Percentiles rank a stretch among this genome's conserved stretches.
phyloP scores from a whole-genome alignment of 1,140 invertebrate species.

The Vollenhovia emeryi region DNA sequence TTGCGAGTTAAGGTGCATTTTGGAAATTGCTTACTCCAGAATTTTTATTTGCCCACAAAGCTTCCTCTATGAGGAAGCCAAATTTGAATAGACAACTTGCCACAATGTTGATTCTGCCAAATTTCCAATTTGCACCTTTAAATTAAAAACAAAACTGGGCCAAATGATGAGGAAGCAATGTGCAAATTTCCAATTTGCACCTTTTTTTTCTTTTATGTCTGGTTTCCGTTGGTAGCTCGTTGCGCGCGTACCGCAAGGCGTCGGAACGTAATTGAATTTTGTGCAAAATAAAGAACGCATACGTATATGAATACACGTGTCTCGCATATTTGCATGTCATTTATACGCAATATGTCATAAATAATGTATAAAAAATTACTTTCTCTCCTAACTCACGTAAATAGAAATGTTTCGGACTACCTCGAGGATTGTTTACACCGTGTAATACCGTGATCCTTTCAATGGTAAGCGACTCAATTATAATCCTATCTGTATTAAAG shows the following conservation, averaged over 20 bases:
- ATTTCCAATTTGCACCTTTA: too few relatives aligned
- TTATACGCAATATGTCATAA: neutral
- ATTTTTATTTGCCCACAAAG: too few relatives aligned
- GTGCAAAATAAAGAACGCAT: neutral
- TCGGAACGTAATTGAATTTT: neutral
- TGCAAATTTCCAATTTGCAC: too few relatives aligned
- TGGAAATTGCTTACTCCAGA: too few relatives aligned
- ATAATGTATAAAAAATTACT: neutral
- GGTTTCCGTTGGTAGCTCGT: constrained; percentile 15
- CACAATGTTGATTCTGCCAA: too few relatives aligned
- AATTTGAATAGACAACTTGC: too few relatives aligned
- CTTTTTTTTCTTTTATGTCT: constrained; percentile 39
- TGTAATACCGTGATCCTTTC: neutral
- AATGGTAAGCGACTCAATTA: constrained; percentile 25
- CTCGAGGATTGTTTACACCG: neutral
- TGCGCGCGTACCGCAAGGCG: neutral
- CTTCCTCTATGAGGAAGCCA: too few relatives aligned
- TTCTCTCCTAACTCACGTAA: neutral
- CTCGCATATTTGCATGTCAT: neutral
- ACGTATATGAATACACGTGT: neutral
- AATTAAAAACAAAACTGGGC: too few relatives aligned
- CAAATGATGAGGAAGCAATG: too few relatives aligned
- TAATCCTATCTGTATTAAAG: constrained; percentile 15
- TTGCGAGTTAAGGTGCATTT: too few relatives aligned
- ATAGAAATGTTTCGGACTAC: neutral